Percentiles rank a stretch among this genome's conserved stretches.
phyloP scores from a whole-genome alignment of 2,113 vertebrate species.

The Chloroceryle aenea region DNA sequence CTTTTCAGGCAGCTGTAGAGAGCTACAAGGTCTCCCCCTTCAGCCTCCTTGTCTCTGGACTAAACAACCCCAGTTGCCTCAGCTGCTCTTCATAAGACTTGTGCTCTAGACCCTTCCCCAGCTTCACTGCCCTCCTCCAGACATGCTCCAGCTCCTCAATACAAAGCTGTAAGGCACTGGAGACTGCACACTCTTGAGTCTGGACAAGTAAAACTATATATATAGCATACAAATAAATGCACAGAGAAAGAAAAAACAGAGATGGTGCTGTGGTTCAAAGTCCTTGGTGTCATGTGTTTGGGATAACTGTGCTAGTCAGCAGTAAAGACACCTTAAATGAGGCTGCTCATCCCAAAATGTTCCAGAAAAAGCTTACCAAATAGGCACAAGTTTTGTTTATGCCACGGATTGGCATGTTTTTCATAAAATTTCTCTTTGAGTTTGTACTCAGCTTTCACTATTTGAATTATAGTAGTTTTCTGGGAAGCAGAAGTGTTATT shows the following conservation, averaged over 20 bases:
- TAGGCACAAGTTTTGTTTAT: background rate
- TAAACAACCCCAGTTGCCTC: background rate
- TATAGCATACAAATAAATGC: background rate
- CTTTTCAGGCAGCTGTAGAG: background rate
- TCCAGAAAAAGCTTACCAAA: background rate
- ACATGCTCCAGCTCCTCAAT: background rate
- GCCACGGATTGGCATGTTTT: background rate
- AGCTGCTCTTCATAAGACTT: background rate
- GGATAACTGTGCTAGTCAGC: background rate
- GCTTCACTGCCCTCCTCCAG: background rate
- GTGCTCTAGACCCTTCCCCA: background rate
- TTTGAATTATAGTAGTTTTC: conserved; percentile 24
- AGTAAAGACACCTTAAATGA: background rate
- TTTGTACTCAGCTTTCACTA: conserved; percentile 5
- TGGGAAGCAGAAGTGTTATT: conserved; percentile 3
- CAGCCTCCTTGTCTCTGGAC: background rate
- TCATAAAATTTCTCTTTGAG: background rate
- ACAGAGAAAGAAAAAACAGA: background rate
- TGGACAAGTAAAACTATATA: background rate
- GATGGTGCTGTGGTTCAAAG: background rate
- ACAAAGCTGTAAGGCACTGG: background rate
- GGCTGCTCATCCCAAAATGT: background rate
- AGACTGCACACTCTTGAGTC: background rate
- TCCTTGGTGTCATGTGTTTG: background rate
- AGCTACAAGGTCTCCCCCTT: background rate